Base-by-base conservation (phyloP, 2,888 invertebrate genomes). In the Eristalis arbustorum region DNA sequence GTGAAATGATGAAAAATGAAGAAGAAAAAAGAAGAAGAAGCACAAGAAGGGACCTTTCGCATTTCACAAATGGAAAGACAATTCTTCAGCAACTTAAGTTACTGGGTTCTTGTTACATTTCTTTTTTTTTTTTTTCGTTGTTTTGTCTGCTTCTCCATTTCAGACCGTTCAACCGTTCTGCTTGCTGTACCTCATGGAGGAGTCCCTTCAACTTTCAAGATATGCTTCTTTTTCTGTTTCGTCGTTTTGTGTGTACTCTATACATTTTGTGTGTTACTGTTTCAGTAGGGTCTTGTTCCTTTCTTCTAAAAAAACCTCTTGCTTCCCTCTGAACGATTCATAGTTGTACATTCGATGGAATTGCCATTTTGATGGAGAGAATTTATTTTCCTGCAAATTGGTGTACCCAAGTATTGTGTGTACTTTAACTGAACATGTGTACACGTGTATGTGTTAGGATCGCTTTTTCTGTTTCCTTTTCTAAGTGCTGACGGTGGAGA, bases 21-120 rank as follows among this genome's bases (percentile, higher is more conserved):
- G 56, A 14, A 64, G 8, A 62, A 67, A 56, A 34, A 34, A 28
- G n/a, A 18, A 68, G 61, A 61, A 68, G 59, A n/a, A n/a, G n/a
- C n/a, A n/a, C n/a, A 62, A 67, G 37, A 34, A 3, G 25, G 25
- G 80, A 76, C 63, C 56, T 76, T 80, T 80, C 71, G 66, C 66
- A 79, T 79, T 84, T 68, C 68, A 62, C 76, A 73, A 84, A 80
- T 76, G 80, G 76, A 84, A 76, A 80, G 80, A 84, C 76, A 84
- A 80, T 76, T 76, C 76, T 59, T 79, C 57, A 72, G 72, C 71
- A 63, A 75, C 76, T 84, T 84, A 73, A 80, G 76, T 80, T 80
- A 80, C 72, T 68, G 42, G 40, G 40, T 42, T n/a, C 5, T n/a
- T n/a, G 40, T 84, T 79, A 71, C 23, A 22, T 34, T 59, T 28